Evolutionary conservation across 1,140 invertebrate genomes (phyloP).

Genomic region (Drosophila nigromelanica): DNA sequence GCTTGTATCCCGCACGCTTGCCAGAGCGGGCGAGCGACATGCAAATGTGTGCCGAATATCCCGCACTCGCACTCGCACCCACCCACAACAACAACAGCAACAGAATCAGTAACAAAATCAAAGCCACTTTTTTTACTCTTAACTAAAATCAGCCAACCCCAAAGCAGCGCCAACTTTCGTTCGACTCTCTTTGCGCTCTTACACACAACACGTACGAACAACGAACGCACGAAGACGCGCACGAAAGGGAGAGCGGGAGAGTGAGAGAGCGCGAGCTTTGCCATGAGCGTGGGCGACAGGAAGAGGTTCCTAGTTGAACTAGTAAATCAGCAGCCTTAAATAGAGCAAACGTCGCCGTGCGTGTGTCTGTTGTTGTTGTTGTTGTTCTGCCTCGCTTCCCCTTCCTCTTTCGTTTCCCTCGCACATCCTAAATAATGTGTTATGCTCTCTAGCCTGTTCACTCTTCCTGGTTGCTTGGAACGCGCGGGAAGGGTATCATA

Average conservation of each 20-base stretch:
- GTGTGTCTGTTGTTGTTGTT: slow-evolving; percentile 38
- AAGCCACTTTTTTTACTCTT: slow-evolving; percentile 72
- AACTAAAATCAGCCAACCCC: slow-evolving; percentile 63
- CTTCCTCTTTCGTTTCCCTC: not conserved
- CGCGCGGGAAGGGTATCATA: slow-evolving; percentile 16
- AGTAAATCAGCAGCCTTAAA: slow-evolving; percentile 69
- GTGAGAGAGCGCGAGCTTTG: slow-evolving; percentile 15
- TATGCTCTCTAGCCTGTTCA: slow-evolving; percentile 18
- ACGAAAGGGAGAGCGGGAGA: not conserved
- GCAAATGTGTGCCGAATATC: slow-evolving; percentile 61
- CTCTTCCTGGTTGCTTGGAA: slow-evolving; percentile 38
- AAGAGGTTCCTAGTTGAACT: slow-evolving; percentile 58
- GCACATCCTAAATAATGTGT: not conserved
- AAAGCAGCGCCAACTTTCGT: slow-evolving; percentile 5
- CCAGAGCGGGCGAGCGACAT: slow-evolving; percentile 38
- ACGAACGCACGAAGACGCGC: slow-evolving; percentile 1
- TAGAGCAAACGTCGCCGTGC: slow-evolving; percentile 49
- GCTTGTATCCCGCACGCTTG: slow-evolving; percentile 61
- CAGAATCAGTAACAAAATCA: slow-evolving; percentile 54
- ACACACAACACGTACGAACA: not conserved
- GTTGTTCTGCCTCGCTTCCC: slow-evolving; percentile 30
- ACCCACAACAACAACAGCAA: slow-evolving; percentile 50
- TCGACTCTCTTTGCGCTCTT: slow-evolving; percentile 11
- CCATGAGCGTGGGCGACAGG: slow-evolving; percentile 51
- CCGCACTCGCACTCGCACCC: slow-evolving; percentile 28